phyloP scores from a whole-genome alignment of 2,797 vertebrate species.

The Hippopotamyrus pictus region DNA sequence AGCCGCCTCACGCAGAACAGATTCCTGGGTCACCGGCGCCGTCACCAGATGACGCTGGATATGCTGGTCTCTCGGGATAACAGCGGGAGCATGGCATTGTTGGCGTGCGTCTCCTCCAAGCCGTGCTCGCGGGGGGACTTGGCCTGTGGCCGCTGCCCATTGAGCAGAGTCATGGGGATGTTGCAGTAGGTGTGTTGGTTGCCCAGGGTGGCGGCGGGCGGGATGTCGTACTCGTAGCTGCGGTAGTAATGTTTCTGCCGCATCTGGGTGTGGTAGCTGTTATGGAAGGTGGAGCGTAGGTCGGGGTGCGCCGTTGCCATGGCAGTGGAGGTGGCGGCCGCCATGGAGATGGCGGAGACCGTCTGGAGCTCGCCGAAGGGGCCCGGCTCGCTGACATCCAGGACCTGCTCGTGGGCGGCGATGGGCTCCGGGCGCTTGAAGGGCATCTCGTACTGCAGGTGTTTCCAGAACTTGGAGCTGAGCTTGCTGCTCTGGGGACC shows the following conservation, averaged over 20 bases:
- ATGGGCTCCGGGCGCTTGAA: constrained; percentile 92
- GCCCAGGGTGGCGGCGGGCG: constrained; percentile 84
- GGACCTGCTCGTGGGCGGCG: constrained; percentile 85
- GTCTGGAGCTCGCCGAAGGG: constrained; percentile 96
- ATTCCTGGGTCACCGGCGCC: background rate
- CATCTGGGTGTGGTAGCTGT: constrained; percentile 94
- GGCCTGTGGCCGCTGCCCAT: constrained; percentile 87
- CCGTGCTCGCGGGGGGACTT: constrained; percentile 90
- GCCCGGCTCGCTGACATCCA: constrained; percentile 94
- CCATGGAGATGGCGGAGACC: constrained; percentile 96
- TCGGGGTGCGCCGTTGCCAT: constrained; percentile 94
- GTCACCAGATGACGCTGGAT: constrained; percentile 98
- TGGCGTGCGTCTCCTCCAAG: constrained; percentile 90
- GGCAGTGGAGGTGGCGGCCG: constrained; percentile 90
- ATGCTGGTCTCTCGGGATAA: constrained; percentile 97
- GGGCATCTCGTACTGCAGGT: constrained; percentile 98
- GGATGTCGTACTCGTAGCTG: constrained; percentile 92
- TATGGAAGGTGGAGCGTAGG: constrained; percentile 91
- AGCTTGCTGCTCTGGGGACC: constrained; percentile 96
- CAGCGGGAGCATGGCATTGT: constrained; percentile 94
- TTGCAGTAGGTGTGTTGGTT: constrained; percentile 99
- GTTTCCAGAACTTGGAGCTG: constrained; percentile 98
- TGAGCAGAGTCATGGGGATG: constrained; percentile 98
- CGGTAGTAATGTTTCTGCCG: constrained; percentile 99
- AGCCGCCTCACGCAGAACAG: background rate